Evolutionary conservation across 2,888 invertebrate genomes (phyloP).

Genomic region (Ariolimax columbianus): DNA sequence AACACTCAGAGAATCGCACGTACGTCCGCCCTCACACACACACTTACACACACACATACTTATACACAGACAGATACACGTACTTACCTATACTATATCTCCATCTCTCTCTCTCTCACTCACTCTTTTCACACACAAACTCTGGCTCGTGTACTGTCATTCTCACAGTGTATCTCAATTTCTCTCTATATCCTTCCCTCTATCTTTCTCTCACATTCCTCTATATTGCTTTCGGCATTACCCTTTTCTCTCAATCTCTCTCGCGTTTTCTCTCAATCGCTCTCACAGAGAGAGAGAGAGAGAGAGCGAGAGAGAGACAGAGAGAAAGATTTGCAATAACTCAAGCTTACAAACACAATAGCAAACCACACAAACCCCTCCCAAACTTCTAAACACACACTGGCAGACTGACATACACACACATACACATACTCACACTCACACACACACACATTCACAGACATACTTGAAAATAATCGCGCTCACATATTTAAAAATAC

Average conservation of each 20-base stretch:
- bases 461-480: too few species aligned
- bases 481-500: too few species aligned
- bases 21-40: neutral
- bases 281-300: too few species aligned
- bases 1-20: too few species aligned
- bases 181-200: neutral
- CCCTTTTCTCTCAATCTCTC: neutral
- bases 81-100: neutral
- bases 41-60: neutral
- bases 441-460: too few species aligned
- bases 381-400: too few species aligned
- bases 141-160: neutral
- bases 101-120: neutral
- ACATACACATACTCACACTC: too few species aligned
- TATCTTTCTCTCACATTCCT: neutral
- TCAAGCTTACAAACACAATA: too few species aligned
- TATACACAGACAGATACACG: neutral
- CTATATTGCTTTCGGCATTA: neutral
- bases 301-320: too few species aligned
- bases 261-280: neutral
- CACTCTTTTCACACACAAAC: neutral
- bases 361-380: neutral
- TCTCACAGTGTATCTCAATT: neutral
- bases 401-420: too few species aligned
- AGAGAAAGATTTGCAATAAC: too few species aligned